phyloP scores from a whole-genome alignment of 2,888 invertebrate genomes.

The Acleris holmiana region DNA sequence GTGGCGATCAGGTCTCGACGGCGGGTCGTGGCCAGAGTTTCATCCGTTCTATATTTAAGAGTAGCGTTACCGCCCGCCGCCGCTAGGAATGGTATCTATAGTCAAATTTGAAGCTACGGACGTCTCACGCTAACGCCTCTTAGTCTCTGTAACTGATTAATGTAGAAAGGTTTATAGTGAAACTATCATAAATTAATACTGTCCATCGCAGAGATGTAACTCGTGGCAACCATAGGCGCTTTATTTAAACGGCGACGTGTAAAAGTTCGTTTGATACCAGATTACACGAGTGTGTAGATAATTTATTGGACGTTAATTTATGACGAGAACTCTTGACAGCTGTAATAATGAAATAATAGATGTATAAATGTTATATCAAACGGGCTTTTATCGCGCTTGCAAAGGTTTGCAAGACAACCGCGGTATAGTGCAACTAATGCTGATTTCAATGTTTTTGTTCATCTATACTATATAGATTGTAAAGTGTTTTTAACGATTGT shows the following conservation, averaged over 20 bases:
- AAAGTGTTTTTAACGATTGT: too few relatives aligned
- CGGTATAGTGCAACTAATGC: too few relatives aligned
- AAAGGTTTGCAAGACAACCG: too few relatives aligned
- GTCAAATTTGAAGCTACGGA: too few relatives aligned
- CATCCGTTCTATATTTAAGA: too few relatives aligned
- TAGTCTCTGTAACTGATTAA: too few relatives aligned
- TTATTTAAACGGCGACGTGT: not conserved
- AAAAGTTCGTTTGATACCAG: constrained; percentile 6
- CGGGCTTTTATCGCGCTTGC: not conserved
- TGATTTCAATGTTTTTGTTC: too few relatives aligned
- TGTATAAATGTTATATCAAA: not conserved
- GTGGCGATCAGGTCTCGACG: too few relatives aligned
- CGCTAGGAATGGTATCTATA: not conserved
- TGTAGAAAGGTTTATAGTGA: too few relatives aligned
- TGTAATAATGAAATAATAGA: constrained; percentile 2
- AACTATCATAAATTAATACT: not conserved
- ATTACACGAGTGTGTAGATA: not conserved
- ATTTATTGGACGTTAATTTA: constrained; percentile 8
- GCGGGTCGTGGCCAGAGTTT: too few relatives aligned
- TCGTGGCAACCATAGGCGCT: not conserved
- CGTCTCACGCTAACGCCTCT: not conserved
- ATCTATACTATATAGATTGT: too few relatives aligned
- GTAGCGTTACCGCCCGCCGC: not conserved
- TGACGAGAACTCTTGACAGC: constrained; percentile 7
- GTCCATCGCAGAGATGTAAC: not conserved